These are phyloP conservation scores for Cheilosia soror DNA, from an alignment of 2,888 invertebrate genomes.

Conservation along the genomic window DNA sequence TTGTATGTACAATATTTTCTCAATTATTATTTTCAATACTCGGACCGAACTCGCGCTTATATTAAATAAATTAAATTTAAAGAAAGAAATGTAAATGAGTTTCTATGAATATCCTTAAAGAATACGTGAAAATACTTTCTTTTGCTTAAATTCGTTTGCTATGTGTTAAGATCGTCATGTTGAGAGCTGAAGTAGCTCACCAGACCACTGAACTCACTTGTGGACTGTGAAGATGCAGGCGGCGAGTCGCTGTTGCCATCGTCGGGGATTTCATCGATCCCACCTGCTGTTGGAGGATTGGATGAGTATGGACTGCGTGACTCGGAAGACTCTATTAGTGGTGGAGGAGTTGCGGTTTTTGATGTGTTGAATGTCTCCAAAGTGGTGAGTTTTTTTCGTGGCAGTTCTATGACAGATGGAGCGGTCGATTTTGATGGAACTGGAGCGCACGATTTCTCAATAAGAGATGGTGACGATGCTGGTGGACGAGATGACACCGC, in stretches of 20 bases:
- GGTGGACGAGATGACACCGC: constrained; percentile 79
- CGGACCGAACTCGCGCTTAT: constrained; percentile 7
- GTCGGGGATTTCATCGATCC: constrained; percentile 74
- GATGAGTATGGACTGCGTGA: constrained; percentile 78
- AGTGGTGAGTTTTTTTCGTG: constrained; percentile 81
- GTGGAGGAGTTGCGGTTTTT: constrained; percentile 76
- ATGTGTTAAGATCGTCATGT: constrained; percentile 93
- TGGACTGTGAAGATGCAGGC: constrained; percentile 78
- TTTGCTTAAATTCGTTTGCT: constrained; percentile 83
- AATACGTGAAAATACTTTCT: constrained; percentile 76
- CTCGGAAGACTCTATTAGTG: constrained; percentile 79
- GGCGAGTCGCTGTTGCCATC: constrained; percentile 73
- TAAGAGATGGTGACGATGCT: constrained; percentile 69
- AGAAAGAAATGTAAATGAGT: constrained; percentile 49
- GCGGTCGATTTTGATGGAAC: constrained; percentile 79
- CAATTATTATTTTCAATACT: constrained; percentile 17
- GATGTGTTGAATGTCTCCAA: constrained; percentile 80
- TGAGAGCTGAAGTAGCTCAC: constrained; percentile 97
- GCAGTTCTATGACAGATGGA: constrained; percentile 78
- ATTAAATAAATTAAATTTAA: constrained; percentile 67
- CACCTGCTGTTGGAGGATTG: constrained; percentile 65
- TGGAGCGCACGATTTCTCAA: constrained; percentile 75
- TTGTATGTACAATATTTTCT: constrained; percentile 55
- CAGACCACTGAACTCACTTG: constrained; percentile 93
- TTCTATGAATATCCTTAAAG: constrained; percentile 52